A percentile compares a stretch with the other conserved stretches of the same genome.
Conservation (phyloP, 2,113 vertebrate genomes). For the Gorsachius goisagi region DNA sequence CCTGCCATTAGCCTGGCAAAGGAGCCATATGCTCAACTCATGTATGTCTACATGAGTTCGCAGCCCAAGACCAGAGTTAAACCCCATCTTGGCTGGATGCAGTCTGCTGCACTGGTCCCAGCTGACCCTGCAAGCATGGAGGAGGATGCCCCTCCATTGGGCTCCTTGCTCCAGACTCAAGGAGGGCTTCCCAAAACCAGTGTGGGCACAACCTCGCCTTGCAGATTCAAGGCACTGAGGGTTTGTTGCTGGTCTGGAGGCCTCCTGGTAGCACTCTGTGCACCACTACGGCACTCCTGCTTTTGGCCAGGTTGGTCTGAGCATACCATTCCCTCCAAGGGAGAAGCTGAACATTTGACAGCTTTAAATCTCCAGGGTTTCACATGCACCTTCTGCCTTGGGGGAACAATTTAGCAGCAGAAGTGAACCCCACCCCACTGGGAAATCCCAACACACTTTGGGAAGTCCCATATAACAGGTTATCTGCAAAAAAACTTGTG, state of each 20-base stretch:
- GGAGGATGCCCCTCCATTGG: neutral
- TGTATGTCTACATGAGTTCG: neutral
- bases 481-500: neutral
- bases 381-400: neutral
- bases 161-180: neutral
- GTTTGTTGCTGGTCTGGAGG: neutral
- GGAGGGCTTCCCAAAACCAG: neutral
- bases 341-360: neutral
- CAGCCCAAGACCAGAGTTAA: neutral
- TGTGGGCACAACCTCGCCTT: neutral
- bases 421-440: conserved; percentile 1
- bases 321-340: neutral
- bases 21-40: neutral
- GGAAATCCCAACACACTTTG: neutral
- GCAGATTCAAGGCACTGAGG: neutral
- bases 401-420: neutral
- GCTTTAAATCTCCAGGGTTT: neutral
- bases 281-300: neutral
- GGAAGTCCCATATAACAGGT: neutral
- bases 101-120: accelerated
- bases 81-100: neutral
- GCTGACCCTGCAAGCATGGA: neutral
- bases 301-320: neutral
- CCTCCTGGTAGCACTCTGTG: neutral
- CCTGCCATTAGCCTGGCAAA: neutral